A percentile compares a stretch with the other conserved stretches of the same genome.
Conservation (phyloP, 1,140 invertebrate genomes). For the Steinernema khuongi region DNA sequence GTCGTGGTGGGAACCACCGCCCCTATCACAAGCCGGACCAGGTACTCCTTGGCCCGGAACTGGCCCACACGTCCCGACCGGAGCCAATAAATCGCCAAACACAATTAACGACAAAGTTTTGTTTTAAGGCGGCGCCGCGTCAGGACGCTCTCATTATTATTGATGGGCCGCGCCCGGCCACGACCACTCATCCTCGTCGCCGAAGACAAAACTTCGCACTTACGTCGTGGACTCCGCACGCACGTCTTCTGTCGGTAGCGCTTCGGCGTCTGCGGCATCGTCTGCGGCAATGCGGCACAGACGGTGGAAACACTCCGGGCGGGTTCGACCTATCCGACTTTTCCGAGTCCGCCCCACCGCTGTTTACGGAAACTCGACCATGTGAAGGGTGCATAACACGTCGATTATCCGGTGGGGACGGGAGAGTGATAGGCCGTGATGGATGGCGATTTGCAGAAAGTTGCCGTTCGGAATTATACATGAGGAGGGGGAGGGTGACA, state of each 20-base stretch:
- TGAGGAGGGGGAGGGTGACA: too few relatives aligned
- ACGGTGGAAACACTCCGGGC: neutral
- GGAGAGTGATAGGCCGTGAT: neutral
- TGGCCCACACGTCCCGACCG: too few relatives aligned
- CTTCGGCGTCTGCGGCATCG: neutral
- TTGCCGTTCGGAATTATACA: too few relatives aligned
- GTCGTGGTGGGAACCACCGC: too few relatives aligned
- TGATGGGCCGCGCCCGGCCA: too few relatives aligned
- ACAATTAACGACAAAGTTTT: too few relatives aligned
- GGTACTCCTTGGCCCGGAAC: too few relatives aligned
- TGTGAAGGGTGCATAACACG: neutral
- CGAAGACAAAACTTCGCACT: neutral
- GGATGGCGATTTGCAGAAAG: too few relatives aligned
- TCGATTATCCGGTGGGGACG: neutral
- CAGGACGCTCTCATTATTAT: too few relatives aligned
- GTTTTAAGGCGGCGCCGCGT: too few relatives aligned
- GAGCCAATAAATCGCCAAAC: too few relatives aligned
- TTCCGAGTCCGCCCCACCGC: neutral
- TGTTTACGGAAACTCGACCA: conserved; percentile 13
- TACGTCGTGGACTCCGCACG: neutral
- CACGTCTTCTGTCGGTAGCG: neutral
- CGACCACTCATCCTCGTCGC: neutral
- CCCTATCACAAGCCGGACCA: too few relatives aligned
- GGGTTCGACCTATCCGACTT: neutral
- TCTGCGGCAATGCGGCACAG: neutral